phyloP scores from a whole-genome alignment of 2,113 vertebrate genomes.

The Polypterus senegalus region DNA sequence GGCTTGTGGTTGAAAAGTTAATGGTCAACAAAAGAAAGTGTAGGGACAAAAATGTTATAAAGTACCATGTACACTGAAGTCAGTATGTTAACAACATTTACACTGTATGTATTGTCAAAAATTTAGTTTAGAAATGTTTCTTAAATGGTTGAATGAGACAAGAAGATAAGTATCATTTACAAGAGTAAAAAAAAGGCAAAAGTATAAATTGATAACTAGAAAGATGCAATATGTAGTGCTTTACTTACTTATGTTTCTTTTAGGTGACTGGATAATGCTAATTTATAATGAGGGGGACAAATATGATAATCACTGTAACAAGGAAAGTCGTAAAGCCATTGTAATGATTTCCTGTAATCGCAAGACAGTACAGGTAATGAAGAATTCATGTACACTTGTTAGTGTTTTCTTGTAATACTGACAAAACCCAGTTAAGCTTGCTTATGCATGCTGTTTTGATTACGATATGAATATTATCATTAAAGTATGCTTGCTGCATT shows the following conservation, averaged over 20 bases:
- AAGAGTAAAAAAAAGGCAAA: not conserved
- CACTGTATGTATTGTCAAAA: not conserved
- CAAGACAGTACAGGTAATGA: constrained; percentile 19
- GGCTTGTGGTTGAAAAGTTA: too few species aligned
- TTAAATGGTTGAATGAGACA: constrained; percentile 2
- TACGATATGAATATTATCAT: too few species aligned
- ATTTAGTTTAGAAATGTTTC: not conserved
- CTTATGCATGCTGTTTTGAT: too few species aligned
- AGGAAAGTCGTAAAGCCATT: constrained; percentile 59
- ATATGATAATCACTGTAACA: constrained; percentile 59
- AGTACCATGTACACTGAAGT: too few species aligned
- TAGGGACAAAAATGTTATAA: too few species aligned
- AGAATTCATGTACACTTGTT: too few species aligned
- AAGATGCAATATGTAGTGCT: not conserved
- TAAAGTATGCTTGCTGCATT: too few species aligned
- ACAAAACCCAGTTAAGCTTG: too few species aligned
- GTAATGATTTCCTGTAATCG: constrained; percentile 83
- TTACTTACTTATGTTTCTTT: constrained; percentile 19
- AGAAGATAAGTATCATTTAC: not conserved
- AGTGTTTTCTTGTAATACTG: too few species aligned
- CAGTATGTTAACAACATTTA: not conserved
- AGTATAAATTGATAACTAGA: not conserved
- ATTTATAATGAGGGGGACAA: constrained; percentile 63
- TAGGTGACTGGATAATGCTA: constrained; percentile 88
- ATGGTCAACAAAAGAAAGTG: too few species aligned